phyloP scores from a whole-genome alignment of 2,113 vertebrate genomes.

The Mungos mungo region DNA sequence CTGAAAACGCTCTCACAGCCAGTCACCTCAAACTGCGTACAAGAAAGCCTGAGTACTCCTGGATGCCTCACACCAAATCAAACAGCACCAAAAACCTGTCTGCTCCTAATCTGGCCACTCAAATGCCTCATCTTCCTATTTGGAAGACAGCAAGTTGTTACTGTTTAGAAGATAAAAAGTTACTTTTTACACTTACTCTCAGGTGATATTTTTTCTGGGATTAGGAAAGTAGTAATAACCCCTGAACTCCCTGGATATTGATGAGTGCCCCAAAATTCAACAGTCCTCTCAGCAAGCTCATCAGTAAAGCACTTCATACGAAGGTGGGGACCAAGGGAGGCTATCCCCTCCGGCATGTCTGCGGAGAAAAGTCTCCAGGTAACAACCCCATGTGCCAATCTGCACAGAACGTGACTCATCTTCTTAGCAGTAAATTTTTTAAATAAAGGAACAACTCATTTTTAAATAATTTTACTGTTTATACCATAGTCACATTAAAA shows the following conservation, averaged over 20 bases:
- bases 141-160: neutral
- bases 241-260: neutral
- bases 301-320: neutral
- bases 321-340: neutral
- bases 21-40: neutral
- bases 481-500: slow-evolving; percentile 77
- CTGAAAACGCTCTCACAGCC: neutral
- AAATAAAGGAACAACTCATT: slow-evolving; percentile 23
- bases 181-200: neutral
- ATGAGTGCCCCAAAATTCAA: neutral
- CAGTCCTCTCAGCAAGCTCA: neutral
- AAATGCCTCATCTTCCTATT: neutral
- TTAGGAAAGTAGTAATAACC: neutral
- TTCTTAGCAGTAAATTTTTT: neutral
- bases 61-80: neutral
- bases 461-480: slow-evolving; percentile 78
- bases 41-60: neutral
- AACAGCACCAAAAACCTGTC: neutral
- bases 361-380: neutral
- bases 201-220: neutral
- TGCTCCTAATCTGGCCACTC: neutral
- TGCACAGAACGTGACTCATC: neutral
- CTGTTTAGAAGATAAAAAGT: neutral
- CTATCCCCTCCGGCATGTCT: neutral
- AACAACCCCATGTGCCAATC: neutral